phyloP scores from a whole-genome alignment of 2,888 invertebrate species.

The Tillus elongatus region DNA sequence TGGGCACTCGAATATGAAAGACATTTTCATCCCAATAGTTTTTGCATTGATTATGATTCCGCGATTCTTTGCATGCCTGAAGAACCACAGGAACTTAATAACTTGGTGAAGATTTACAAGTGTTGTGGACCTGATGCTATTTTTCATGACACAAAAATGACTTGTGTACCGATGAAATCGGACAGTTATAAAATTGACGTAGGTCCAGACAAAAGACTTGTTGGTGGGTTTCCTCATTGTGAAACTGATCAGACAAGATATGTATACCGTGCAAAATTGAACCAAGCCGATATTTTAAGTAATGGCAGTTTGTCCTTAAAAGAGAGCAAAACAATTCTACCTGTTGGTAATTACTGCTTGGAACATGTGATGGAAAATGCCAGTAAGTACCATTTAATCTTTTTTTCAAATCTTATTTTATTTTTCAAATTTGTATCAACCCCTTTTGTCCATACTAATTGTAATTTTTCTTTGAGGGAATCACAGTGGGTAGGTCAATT shows the following conservation, averaged over 20 bases:
- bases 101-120: constrained; percentile 46
- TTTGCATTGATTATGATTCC: constrained; percentile 59
- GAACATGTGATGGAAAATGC: constrained; percentile 42
- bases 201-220: constrained; percentile 29
- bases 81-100: constrained; percentile 25
- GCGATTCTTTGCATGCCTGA: constrained; percentile 52
- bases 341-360: constrained; percentile 42
- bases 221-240: constrained; percentile 38
- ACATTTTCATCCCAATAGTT: constrained; percentile 48
- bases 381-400: too few relatives aligned
- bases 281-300: neutral
- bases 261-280: constrained; percentile 46
- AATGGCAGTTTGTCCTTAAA: constrained; percentile 49
- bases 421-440: neutral
- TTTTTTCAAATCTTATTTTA: too few relatives aligned
- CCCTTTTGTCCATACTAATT: too few relatives aligned
- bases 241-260: constrained; percentile 40
- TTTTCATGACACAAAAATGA: constrained; percentile 49
- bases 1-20: constrained; percentile 45
- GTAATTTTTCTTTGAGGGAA: too few relatives aligned
- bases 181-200: constrained; percentile 31
- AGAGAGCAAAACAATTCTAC: constrained; percentile 39
- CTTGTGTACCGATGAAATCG: constrained; percentile 40
- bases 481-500: too few relatives aligned
- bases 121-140: constrained; percentile 61